These are phyloP conservation scores for Cyanistes caeruleus DNA, from an alignment of 2,113 vertebrate species.

Conservation along the genomic window DNA sequence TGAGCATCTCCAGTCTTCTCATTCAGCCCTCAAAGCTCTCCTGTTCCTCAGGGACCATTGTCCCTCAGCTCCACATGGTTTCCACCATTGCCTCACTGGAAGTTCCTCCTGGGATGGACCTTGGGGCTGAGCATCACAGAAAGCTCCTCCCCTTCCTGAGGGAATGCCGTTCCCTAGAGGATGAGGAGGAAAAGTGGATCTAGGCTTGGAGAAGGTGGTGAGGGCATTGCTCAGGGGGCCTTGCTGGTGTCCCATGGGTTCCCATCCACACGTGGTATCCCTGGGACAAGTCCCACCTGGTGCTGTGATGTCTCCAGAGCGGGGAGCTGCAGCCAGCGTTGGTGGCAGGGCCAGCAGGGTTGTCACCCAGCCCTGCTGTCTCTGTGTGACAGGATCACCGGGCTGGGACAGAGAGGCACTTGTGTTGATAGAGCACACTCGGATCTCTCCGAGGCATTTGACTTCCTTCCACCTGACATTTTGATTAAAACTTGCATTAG, in stretches of 20 bases:
- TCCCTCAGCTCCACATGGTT: rapidly evolving
- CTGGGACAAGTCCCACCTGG: background rate
- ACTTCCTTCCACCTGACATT: constrained; percentile 68
- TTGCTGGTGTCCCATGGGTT: background rate
- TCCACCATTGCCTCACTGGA: rapidly evolving
- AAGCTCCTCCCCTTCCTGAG: background rate
- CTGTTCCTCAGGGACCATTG: background rate
- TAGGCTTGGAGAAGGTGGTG: background rate
- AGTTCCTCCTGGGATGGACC: background rate
- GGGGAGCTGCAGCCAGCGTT: background rate
- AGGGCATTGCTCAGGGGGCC: background rate
- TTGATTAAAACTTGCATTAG: constrained; percentile 72
- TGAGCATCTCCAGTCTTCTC: too few relatives aligned
- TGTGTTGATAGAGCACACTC: constrained; percentile 17
- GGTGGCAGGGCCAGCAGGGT: background rate
- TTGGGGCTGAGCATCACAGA: background rate
- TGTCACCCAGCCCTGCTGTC: background rate
- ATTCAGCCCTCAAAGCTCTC: too few relatives aligned
- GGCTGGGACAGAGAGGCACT: background rate
- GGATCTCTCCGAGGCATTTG: constrained; percentile 44
- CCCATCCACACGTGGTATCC: rapidly evolving
- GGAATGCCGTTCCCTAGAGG: background rate
- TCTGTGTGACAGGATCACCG: background rate
- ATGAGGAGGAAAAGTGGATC: background rate
- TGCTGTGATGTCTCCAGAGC: background rate